Percentiles rank a stretch among this genome's conserved stretches.
phyloP scores from a whole-genome alignment of 2,797 vertebrate species.

The Tokudaia muenninki region DNA sequence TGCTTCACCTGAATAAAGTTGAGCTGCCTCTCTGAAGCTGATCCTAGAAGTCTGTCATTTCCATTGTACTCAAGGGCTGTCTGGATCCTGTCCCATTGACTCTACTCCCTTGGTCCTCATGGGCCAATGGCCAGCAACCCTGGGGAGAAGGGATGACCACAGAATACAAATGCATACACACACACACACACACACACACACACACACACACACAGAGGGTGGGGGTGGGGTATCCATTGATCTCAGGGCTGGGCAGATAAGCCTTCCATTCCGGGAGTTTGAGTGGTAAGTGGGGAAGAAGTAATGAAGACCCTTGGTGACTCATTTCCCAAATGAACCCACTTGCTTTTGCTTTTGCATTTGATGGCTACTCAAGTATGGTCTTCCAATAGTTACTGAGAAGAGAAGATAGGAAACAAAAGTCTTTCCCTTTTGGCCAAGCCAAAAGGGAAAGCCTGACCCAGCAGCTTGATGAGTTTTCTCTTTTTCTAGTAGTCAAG shows the following conservation, averaged over 20 bases:
- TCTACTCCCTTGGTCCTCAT: not conserved
- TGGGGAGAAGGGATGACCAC: too few species aligned
- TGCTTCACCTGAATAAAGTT: not conserved
- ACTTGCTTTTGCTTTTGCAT: slow-evolving; percentile 36
- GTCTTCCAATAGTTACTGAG: not conserved
- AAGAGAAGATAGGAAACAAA: not conserved
- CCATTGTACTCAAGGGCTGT: not conserved
- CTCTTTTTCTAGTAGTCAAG: not conserved
- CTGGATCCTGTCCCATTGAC: not conserved
- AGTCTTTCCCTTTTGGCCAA: slow-evolving; percentile 5
- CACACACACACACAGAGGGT: not conserved
- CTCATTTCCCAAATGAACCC: slow-evolving; percentile 13
- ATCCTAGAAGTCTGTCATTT: not conserved
- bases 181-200: not conserved
- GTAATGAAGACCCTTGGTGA: not conserved
- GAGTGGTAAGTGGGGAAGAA: not conserved
- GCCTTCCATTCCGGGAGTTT: not conserved
- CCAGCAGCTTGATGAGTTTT: not conserved
- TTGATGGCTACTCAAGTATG: not conserved
- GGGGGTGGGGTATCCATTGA: not conserved
- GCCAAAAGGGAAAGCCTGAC: slow-evolving; percentile 26
- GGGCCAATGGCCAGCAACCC: too few species aligned
- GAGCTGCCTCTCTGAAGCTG: not conserved
- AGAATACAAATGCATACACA: too few species aligned
- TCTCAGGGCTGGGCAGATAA: not conserved